A percentile compares a stretch with the other conserved stretches of the same genome.
Evolutionary conservation across 2,888 invertebrate genomes (phyloP).

Genomic region (Elmis aenea): DNA sequence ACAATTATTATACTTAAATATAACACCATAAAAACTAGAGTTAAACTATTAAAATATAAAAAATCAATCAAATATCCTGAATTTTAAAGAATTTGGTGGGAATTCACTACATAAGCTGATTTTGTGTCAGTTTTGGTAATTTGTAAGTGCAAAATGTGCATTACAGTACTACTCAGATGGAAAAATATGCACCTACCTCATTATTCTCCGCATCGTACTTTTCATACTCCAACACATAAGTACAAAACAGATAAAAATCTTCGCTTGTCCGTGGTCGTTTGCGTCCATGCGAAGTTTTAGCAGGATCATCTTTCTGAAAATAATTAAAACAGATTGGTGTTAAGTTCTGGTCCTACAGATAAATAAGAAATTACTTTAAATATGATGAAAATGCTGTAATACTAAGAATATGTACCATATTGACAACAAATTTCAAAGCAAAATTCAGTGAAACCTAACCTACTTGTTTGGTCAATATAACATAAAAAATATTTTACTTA

Average conservation of each 20-base stretch:
- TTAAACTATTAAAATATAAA: background rate
- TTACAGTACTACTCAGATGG: no score
- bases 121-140: no score
- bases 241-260: conserved; percentile 52
- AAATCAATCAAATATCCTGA: no score
- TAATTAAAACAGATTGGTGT: no score
- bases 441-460: conserved; percentile 33
- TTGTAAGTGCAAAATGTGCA: no score
- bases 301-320: conserved; percentile 33
- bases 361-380: background rate
- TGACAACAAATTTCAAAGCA: conserved; percentile 1
- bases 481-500: conserved; percentile 28
- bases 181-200: conserved; percentile 47
- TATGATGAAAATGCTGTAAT: background rate
- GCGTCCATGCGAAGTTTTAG: conserved; percentile 22
- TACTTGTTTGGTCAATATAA: conserved; percentile 25
- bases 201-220: conserved; percentile 48
- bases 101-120: no score
- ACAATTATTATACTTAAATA: conserved; percentile 1
- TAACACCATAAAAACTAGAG: conserved; percentile 2
- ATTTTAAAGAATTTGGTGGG: background rate
- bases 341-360: background rate
- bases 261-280: conserved; percentile 48
- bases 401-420: no score
- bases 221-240: conserved; percentile 51